Conservation (phyloP, 2,797 vertebrate species). For the Simalia tracyae region DNA sequence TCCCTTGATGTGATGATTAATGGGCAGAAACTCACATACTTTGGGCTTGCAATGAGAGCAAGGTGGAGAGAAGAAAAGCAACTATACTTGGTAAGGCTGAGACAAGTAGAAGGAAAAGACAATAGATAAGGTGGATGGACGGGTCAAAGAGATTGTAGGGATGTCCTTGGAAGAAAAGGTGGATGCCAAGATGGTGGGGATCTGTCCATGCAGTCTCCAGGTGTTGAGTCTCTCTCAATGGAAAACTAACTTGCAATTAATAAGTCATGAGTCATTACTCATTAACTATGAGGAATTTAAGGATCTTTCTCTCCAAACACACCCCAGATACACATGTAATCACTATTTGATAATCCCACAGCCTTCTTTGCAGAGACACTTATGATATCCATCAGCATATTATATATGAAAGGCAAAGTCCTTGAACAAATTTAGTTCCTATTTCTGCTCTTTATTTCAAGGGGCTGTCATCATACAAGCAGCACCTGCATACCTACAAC, state of each 20-base stretch:
- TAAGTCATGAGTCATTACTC: background rate
- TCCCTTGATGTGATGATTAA: background rate
- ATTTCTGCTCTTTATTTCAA: background rate
- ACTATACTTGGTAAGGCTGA: background rate
- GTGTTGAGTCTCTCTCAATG: background rate
- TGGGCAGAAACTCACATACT: background rate
- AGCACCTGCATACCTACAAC: background rate
- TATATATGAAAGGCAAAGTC: background rate
- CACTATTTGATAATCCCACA: background rate
- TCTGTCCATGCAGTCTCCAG: background rate
- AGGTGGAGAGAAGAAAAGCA: background rate
- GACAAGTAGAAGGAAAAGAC: background rate
- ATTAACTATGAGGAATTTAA: background rate
- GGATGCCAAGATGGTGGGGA: too few species aligned
- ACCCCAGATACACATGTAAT: background rate
- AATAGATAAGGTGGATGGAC: background rate
- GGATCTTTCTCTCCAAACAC: background rate
- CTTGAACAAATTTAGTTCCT: background rate
- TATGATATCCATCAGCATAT: background rate
- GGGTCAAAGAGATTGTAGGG: background rate
- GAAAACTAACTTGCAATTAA: background rate
- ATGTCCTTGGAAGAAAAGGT: too few species aligned
- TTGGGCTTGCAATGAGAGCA: background rate
- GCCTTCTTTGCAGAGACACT: background rate
- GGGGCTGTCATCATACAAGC: background rate